Evolutionary conservation across 2,888 invertebrate species (phyloP).

Genomic region (Ashinkailepas kermadecensis): DNA sequence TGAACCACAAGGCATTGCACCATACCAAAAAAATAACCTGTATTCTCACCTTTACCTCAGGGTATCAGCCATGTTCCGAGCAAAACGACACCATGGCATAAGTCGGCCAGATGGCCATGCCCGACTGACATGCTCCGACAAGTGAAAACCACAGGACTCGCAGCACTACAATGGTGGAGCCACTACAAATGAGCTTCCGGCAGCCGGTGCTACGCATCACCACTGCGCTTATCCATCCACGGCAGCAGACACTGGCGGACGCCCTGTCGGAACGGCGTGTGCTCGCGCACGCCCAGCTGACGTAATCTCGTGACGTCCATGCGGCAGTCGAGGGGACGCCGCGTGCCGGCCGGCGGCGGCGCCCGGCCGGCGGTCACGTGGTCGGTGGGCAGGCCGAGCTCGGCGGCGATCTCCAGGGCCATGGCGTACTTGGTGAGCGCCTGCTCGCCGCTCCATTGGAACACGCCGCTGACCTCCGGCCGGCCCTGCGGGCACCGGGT

Average conservation of each 20-base stretch:
- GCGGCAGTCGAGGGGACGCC: constrained; percentile 44
- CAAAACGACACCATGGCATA: too few relatives aligned
- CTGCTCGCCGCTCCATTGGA: constrained; percentile 48
- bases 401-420: constrained; percentile 44
- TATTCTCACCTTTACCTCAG: too few relatives aligned
- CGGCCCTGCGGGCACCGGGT: constrained; percentile 36
- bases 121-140: too few relatives aligned
- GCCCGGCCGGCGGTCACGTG: constrained; percentile 42
- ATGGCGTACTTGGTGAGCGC: constrained; percentile 49
- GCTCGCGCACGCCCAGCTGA: constrained; percentile 40
- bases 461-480: constrained; percentile 41
- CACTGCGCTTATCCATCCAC: background rate
- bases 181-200: too few relatives aligned
- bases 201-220: too few relatives aligned
- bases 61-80: too few relatives aligned
- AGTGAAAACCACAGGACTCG: too few relatives aligned
- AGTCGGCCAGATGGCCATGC: too few relatives aligned
- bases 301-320: constrained; percentile 40
- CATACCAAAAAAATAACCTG: too few relatives aligned
- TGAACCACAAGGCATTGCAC: too few relatives aligned
- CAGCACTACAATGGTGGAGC: too few relatives aligned
- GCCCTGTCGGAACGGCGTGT: constrained; percentile 42
- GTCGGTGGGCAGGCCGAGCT: constrained; percentile 40
- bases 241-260: constrained; percentile 35
- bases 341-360: constrained; percentile 37